phyloP scores from a whole-genome alignment of 2,888 invertebrate species.

The Athalia cordata region DNA sequence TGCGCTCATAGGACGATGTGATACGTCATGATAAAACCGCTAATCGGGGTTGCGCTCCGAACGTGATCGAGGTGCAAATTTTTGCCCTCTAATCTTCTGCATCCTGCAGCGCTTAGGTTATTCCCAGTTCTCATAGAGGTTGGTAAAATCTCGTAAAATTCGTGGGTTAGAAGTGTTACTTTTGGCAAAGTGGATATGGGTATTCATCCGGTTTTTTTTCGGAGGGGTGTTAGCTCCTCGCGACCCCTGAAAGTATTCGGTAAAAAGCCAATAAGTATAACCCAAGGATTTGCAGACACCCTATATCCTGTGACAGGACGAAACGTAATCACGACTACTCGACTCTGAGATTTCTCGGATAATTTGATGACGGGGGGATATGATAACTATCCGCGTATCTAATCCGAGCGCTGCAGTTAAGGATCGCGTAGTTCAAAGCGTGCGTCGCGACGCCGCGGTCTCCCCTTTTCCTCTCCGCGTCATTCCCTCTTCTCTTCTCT shows the following conservation, averaged over 20 bases:
- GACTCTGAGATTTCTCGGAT: not conserved
- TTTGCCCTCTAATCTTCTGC: not conserved
- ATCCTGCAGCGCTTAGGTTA: not conserved
- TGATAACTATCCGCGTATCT: constrained; percentile 29
- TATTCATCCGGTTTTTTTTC: too few species aligned
- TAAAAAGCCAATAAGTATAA: not conserved
- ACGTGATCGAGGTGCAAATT: constrained; percentile 13
- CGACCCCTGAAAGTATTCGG: too few species aligned
- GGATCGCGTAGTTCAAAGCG: not conserved
- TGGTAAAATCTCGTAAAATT: not conserved
- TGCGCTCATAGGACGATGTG: too few species aligned
- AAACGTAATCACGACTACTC: constrained; percentile 10
- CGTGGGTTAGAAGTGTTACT: not conserved
- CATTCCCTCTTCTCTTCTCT: not conserved
- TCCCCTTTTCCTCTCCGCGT: not conserved
- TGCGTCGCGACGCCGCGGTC: not conserved
- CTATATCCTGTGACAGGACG: not conserved
- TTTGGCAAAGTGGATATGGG: not conserved
- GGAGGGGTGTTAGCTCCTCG: too few species aligned
- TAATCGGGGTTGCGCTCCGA: constrained; percentile 7
- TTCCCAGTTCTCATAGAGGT: not conserved
- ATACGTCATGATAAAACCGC: not conserved
- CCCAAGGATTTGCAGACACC: not conserved
- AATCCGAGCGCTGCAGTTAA: constrained; percentile 16
- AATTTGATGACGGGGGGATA: constrained; percentile 12